A percentile compares a stretch with the other conserved stretches of the same genome.
phyloP scores from a whole-genome alignment of 2,888 invertebrate genomes.

The Cancer borealis region DNA sequence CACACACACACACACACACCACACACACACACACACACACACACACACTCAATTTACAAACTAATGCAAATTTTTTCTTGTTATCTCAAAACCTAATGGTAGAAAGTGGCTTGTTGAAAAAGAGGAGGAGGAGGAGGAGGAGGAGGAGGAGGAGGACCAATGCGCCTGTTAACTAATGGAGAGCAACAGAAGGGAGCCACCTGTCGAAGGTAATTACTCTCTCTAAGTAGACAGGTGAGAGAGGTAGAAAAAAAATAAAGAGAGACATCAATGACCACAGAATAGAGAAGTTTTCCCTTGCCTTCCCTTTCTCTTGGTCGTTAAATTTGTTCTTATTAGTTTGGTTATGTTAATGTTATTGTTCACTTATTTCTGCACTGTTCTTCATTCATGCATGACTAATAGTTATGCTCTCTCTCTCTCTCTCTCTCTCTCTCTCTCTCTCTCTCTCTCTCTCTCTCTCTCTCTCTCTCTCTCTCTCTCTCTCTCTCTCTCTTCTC shows the following conservation, averaged over 20 bases:
- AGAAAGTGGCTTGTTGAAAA: background rate
- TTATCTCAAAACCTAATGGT: background rate
- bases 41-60: constrained; percentile 13
- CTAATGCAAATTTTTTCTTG: background rate
- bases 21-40: constrained; percentile 43
- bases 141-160: background rate
- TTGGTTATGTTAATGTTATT: too few relatives aligned
- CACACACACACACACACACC: constrained; percentile 48
- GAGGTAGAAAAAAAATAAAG: background rate
- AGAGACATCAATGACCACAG: background rate
- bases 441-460: constrained; percentile 82
- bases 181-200: background rate
- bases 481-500: background rate
- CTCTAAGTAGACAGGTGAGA: background rate
- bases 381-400: too few relatives aligned
- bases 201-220: background rate
- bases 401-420: constrained; percentile 80
- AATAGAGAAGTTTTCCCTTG: too few relatives aligned
- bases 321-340: too few relatives aligned
- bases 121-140: constrained; percentile 7
- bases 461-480: background rate
- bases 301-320: too few relatives aligned
- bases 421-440: constrained; percentile 82
- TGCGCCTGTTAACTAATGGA: background rate
- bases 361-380: too few relatives aligned